phyloP scores from a whole-genome alignment of 2,888 invertebrate genomes.

The Acleris holmiana region DNA sequence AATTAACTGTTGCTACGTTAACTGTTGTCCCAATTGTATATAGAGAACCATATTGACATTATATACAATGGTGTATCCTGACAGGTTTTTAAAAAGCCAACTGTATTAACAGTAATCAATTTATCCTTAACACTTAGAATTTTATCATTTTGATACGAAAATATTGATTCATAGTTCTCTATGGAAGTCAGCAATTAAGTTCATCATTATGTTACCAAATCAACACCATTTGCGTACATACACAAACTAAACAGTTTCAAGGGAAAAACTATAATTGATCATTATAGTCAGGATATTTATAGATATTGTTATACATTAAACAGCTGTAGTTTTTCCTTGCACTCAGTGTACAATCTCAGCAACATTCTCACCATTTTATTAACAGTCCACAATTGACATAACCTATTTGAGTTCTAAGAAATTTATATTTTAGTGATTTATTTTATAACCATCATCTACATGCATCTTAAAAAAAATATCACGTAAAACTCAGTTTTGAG shows the following conservation, averaged over 20 bases:
- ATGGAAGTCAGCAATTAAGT: conserved; percentile 23
- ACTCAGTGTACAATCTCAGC: too few relatives aligned
- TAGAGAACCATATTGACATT: not conserved
- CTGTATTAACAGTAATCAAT: not conserved
- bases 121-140: conserved; percentile 6
- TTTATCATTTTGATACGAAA: conserved; percentile 29
- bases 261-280: too few relatives aligned
- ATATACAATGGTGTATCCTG: not conserved
- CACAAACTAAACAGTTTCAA: not conserved
- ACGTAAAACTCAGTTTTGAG: too few relatives aligned
- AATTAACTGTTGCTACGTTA: not conserved
- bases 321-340: too few relatives aligned
- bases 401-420: too few relatives aligned
- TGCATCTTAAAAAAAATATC: too few relatives aligned
- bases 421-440: too few relatives aligned
- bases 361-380: too few relatives aligned
- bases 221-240: not conserved
- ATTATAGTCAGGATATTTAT: too few relatives aligned
- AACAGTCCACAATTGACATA: too few relatives aligned
- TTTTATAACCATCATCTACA: too few relatives aligned
- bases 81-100: not conserved
- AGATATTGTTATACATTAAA: too few relatives aligned
- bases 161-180: conserved; percentile 31
- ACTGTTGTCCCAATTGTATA: not conserved
- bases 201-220: not conserved